These are phyloP conservation scores for Setipinna tenuifilis DNA, from an alignment of 2,797 vertebrate species.

Conservation along the genomic window DNA sequence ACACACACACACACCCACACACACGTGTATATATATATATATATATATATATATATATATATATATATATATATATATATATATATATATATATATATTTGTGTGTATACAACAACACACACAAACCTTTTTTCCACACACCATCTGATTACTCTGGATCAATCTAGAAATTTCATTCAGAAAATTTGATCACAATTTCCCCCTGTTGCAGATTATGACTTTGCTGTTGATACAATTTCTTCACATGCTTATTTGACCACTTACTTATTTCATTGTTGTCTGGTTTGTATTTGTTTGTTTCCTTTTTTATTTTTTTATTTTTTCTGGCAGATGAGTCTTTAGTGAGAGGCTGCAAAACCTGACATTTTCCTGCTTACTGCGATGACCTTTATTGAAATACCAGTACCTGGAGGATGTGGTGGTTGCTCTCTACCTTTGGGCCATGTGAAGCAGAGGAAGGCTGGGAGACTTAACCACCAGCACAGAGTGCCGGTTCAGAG, in stretches of 20 bases:
- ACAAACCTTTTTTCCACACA: not conserved
- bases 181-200: not conserved
- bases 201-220: not conserved
- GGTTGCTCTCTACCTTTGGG: constrained; percentile 33
- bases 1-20: not conserved
- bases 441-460: not conserved
- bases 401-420: constrained; percentile 43
- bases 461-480: not conserved
- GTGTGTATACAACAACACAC: too few relatives aligned
- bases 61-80: too few relatives aligned
- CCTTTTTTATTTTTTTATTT: not conserved
- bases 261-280: not conserved
- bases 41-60: too few relatives aligned
- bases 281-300: not conserved
- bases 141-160: not conserved
- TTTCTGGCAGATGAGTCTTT: not conserved
- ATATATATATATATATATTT: too few relatives aligned
- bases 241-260: not conserved
- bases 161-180: not conserved
- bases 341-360: constrained; percentile 34
- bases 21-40: too few relatives aligned
- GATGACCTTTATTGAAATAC: constrained; percentile 60
- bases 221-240: not conserved
- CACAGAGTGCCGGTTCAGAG: not conserved
- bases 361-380: constrained; percentile 52